Conservation (phyloP, 2,797 vertebrate genomes). For the Gambusia yucatana region DNA sequence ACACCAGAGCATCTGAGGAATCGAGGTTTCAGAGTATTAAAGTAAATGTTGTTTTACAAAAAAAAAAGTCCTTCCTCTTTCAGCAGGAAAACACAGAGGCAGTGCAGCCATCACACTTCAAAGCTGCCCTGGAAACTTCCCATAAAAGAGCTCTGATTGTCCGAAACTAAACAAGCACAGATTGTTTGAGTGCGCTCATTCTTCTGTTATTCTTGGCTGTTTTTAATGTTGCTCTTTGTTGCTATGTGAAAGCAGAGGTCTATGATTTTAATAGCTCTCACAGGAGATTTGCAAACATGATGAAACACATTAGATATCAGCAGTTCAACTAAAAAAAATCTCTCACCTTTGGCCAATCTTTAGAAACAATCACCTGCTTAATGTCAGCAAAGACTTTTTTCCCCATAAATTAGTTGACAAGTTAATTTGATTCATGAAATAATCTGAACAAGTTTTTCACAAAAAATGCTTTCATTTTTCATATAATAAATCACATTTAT, state of each 20-base stretch:
- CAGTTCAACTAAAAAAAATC: neutral
- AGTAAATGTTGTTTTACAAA: constrained; percentile 72
- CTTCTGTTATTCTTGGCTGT: constrained; percentile 40
- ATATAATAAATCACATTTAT: neutral
- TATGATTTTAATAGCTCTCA: constrained; percentile 37
- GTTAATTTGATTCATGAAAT: constrained; percentile 1
- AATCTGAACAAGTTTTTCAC: neutral
- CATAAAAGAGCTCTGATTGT: constrained; percentile 65
- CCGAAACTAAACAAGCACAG: constrained; percentile 57
- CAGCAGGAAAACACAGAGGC: constrained; percentile 60
- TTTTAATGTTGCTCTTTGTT: constrained; percentile 42
- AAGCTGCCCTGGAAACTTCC: constrained; percentile 69
- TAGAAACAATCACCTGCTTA: constrained; percentile 12
- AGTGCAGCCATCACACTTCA: constrained; percentile 60
- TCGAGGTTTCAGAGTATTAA: constrained; percentile 72
- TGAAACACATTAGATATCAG: neutral
- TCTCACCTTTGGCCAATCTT: constrained; percentile 10
- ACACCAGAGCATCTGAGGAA: constrained; percentile 64
- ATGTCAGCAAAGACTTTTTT: neutral
- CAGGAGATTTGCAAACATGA: constrained; percentile 19
- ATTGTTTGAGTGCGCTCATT: constrained; percentile 30
- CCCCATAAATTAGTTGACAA: neutral
- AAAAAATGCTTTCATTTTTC: neutral
- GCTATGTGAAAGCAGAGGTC: constrained; percentile 26
- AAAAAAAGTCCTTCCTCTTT: constrained; percentile 55